Evolutionary conservation across 2,797 vertebrate genomes (phyloP).

Genomic region (Alectoris magna): DNA sequence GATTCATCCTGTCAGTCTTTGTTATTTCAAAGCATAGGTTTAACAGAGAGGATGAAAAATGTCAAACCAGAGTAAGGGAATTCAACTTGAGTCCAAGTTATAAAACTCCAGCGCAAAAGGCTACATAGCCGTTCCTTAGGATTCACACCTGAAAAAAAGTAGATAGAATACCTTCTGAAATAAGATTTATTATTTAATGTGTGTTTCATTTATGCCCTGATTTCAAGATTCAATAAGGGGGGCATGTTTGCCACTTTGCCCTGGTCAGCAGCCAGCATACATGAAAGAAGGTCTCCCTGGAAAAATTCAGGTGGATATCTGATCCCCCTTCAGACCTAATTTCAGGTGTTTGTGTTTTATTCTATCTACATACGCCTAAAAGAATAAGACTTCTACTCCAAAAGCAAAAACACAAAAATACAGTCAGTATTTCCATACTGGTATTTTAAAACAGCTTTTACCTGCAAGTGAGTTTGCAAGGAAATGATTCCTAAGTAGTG

Average conservation of each 20-base stretch:
- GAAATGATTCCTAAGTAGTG: neutral
- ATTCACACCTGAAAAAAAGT: neutral
- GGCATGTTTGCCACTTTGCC: neutral
- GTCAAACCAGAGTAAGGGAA: neutral
- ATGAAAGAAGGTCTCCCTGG: neutral
- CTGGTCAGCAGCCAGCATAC: neutral
- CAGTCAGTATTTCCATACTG: neutral
- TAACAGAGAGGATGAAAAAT: neutral
- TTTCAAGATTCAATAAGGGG: neutral
- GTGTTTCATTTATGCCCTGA: neutral
- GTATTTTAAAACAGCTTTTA: neutral
- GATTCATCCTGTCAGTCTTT: neutral
- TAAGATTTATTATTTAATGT: neutral
- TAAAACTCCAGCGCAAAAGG: accelerated
- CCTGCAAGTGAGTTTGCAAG: neutral
- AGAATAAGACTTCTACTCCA: accelerated
- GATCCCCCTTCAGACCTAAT: neutral
- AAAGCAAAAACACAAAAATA: neutral
- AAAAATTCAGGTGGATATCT: neutral
- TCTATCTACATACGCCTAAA: neutral
- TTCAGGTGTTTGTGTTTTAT: neutral
- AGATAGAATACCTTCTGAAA: neutral
- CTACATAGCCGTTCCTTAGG: neutral
- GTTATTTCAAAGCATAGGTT: neutral
- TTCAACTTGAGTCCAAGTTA: neutral